Conservation (phyloP, 2,113 vertebrate species). For the Corythornis vintsioides region DNA sequence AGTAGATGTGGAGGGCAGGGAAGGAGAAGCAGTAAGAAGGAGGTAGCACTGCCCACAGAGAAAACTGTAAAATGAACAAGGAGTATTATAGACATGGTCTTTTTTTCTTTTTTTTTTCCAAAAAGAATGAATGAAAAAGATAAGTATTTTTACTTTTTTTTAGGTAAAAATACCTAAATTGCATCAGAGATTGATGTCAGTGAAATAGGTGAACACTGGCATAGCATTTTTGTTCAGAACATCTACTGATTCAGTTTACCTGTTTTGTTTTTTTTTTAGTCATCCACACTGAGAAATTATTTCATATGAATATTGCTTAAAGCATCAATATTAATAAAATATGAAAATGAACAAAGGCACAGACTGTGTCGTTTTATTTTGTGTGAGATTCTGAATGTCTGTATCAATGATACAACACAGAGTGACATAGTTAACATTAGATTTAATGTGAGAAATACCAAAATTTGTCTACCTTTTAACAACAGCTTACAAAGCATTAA, state of each 20-base stretch:
- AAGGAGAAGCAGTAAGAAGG: neutral
- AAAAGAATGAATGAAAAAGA: neutral
- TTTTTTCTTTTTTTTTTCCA: too few relatives aligned
- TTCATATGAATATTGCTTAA: neutral
- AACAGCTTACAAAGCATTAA: neutral
- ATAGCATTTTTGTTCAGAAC: neutral
- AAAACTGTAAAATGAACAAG: neutral
- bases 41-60: neutral
- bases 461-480: neutral
- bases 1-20: neutral
- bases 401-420: neutral
- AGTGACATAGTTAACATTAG: neutral
- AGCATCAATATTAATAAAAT: neutral
- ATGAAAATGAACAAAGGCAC: neutral
- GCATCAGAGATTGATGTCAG: neutral
- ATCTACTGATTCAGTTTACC: neutral
- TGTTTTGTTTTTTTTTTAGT: too few relatives aligned
- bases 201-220: neutral
- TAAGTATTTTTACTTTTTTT: neutral
- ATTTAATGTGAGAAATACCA: neutral
- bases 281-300: neutral
- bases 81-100: neutral
- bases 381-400: neutral
- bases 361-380: neutral
- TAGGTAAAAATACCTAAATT: neutral